These are phyloP conservation scores for Melanostigma gelatinosum DNA, from an alignment of 2,113 vertebrate species.

Conservation along the genomic window DNA sequence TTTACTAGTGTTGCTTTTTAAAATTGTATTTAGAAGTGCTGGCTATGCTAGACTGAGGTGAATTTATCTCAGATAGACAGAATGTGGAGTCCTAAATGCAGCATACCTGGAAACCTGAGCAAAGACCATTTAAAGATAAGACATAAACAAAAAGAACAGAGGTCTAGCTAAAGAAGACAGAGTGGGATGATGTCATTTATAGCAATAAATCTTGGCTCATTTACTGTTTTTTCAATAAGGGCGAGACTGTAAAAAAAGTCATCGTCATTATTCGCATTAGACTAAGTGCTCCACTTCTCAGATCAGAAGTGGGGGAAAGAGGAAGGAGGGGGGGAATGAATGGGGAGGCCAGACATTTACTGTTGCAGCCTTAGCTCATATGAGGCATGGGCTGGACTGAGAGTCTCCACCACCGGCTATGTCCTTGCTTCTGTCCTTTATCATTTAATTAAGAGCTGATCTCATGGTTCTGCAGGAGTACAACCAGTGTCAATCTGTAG, in stretches of 20 bases:
- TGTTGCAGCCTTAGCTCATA: constrained; percentile 59
- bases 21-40: not conserved
- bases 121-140: constrained; percentile 2
- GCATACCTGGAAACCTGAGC: not conserved
- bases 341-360: constrained; percentile 60
- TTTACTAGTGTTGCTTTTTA: not conserved
- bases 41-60: not conserved
- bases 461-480: not conserved
- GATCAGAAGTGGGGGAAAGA: not conserved
- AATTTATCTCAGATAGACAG: not conserved
- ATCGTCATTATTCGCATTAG: constrained; percentile 68
- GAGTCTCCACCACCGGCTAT: constrained; percentile 44
- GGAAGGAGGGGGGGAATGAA: constrained; percentile 38
- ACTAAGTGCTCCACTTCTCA: constrained; percentile 71
- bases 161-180: constrained; percentile 5
- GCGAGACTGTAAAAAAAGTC: constrained; percentile 59
- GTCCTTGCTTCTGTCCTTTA: constrained; percentile 60
- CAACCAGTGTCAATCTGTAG: not conserved
- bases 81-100: not conserved
- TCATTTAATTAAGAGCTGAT: not conserved
- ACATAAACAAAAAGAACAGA: constrained; percentile 16
- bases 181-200: constrained; percentile 58
- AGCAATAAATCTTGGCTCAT: constrained; percentile 61
- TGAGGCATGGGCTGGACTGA: constrained; percentile 44
- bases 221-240: constrained; percentile 57